Base-by-base conservation (phyloP, 2,797 vertebrate genomes). In the Falco concolor region DNA sequence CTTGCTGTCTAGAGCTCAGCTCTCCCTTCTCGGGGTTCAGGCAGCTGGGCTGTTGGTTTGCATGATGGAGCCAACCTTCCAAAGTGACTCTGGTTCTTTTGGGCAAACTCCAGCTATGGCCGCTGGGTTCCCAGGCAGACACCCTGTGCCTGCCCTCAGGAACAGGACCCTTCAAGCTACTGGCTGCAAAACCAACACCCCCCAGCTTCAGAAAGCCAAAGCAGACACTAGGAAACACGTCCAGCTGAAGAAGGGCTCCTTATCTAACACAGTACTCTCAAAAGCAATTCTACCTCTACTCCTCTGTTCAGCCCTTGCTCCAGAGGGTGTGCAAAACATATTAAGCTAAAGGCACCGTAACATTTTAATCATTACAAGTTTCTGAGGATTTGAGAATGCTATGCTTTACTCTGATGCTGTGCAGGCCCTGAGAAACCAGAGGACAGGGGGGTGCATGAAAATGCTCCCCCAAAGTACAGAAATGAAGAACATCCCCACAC, bases 361-460 rank as follows among this genome's bases (percentile, higher is more conserved):
- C 4, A 25, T 38, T 81, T 64, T 57, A 78, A 38, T 3, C 19
- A 52, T 14, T 30, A 40, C 19, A 75, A 4, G 10, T 8, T 32
- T 64, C 28, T 57, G 7, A 53, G 79, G 28, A 42, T 56, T n/a
- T 38, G 44, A 68, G 34, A 69, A 73, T 20, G 12, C 21, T 60
- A 2, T 27, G 23, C 21, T 56, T 49, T 65, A n/a, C 15, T 12
- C 63, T 12, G 34, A 47, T 40, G 19, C 22, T 63, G 6, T 4
- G 5, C n/a, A 67, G 8, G 16, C 11, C 22, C n/a, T 38, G 30
- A 74, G 63, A 87, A 85, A 74, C 16, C n/a, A 83, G 44, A 63
- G 4, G 63, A 54, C 1, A 60, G 15, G 1, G 1, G 2, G 1
- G 2, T 24, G 5, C 11, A 28, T 75, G n/a, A 76, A 86, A 93